phyloP scores from a whole-genome alignment of 2,888 invertebrate genomes.

The Volucella inflata region DNA sequence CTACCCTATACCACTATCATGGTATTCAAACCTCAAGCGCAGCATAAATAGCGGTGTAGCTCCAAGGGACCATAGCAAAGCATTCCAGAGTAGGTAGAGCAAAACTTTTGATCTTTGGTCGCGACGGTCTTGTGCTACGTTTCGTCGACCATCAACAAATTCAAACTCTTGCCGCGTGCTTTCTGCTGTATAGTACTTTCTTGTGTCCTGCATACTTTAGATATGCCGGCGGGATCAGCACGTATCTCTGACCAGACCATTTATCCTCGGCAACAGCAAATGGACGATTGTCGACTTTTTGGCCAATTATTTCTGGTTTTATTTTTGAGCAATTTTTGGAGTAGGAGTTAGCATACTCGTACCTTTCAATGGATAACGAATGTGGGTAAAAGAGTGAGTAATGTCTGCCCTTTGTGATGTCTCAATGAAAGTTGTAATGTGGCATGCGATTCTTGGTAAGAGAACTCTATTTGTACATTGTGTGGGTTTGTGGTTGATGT shows the following conservation, averaged over 20 bases:
- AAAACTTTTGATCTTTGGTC: constrained; percentile 53
- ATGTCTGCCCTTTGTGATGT: too few relatives aligned
- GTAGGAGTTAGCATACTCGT: too few relatives aligned
- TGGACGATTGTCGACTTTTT: constrained; percentile 1
- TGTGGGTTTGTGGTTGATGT: too few relatives aligned
- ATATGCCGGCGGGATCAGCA: constrained; percentile 63
- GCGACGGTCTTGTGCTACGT: constrained; percentile 8
- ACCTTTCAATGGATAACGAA: too few relatives aligned
- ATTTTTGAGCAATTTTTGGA: too few relatives aligned
- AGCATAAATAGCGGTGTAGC: constrained; percentile 26
- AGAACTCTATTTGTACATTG: too few relatives aligned
- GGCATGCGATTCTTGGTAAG: too few relatives aligned
- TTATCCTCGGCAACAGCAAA: constrained; percentile 37
- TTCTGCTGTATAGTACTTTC: background rate
- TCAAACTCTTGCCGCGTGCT: constrained; percentile 26
- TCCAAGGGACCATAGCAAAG: background rate
- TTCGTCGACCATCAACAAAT: constrained; percentile 31
- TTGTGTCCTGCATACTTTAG: constrained; percentile 39
- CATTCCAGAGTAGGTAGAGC: constrained; percentile 12
- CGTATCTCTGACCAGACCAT: constrained; percentile 53
- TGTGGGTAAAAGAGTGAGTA: too few relatives aligned
- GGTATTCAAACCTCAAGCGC: constrained; percentile 7
- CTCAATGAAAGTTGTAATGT: too few relatives aligned
- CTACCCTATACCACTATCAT: background rate
- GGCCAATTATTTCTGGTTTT: background rate